A percentile compares a stretch with the other conserved stretches of the same genome.
These are phyloP conservation scores for Amiota communis DNA, from an alignment of 2,888 invertebrate species.

Conservation along the genomic window DNA sequence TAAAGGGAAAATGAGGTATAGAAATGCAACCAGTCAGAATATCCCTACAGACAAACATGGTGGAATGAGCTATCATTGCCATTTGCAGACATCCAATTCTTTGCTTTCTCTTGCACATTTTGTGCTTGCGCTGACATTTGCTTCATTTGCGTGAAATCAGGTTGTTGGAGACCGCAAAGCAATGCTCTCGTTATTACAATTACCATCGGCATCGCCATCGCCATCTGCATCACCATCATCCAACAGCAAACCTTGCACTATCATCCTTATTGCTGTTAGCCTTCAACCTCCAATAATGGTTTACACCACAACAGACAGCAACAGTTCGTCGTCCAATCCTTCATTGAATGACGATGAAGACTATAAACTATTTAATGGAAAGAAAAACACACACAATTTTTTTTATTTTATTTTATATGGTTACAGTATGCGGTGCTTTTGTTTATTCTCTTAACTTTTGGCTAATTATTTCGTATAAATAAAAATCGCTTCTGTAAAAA, in stretches of 20 bases:
- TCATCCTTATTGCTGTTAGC: no score
- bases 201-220: conserved; percentile 50
- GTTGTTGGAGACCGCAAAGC: conserved; percentile 46
- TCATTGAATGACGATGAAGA: not conserved
- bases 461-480: conserved; percentile 23
- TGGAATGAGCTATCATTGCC: not conserved
- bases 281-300: conserved; percentile 1
- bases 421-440: not conserved
- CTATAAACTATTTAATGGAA: conserved; percentile 1
- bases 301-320: conserved; percentile 25
- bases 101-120: not conserved
- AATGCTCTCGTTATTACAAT: no score
- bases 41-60: no score
- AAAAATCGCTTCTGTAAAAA: not conserved
- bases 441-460: conserved; percentile 6
- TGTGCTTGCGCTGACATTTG: conserved; percentile 11
- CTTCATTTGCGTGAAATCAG: conserved; percentile 56
- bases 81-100: conserved; percentile 4
- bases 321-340: not conserved
- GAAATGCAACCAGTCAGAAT: no score
- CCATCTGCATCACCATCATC: not conserved
- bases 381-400: not conserved
- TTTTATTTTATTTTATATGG: not conserved
- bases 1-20: no score
- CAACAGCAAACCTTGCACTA: no score